Conservation (phyloP, 2,113 vertebrate genomes). For the Gopherus flavomarginatus region DNA sequence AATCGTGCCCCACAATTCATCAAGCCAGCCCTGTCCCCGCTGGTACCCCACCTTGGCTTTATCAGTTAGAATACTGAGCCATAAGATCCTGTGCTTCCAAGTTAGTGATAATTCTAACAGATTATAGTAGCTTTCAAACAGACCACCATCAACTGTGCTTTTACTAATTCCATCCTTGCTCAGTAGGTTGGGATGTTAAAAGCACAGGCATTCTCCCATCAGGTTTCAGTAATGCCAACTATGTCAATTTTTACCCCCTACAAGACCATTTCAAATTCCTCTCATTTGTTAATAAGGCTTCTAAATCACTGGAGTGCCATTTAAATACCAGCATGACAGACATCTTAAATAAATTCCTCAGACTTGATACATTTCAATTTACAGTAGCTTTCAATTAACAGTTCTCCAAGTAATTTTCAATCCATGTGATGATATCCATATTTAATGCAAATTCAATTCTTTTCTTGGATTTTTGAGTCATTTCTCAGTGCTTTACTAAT, state of each 20-base stretch:
- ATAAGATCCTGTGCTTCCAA: background rate
- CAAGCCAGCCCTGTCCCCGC: background rate
- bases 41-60: background rate
- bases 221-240: background rate
- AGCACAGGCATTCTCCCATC: background rate
- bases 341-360: background rate
- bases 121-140: background rate
- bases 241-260: background rate
- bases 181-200: background rate
- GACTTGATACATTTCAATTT: background rate
- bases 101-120: background rate
- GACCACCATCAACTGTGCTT: background rate
- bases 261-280: background rate
- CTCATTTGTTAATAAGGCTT: background rate
- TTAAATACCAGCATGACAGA: background rate
- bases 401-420: background rate
- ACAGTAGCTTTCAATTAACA: background rate
- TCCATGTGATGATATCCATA: background rate
- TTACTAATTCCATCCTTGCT: background rate
- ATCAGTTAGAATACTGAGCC: background rate
- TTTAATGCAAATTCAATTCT: background rate
- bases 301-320: background rate
- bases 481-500: background rate
- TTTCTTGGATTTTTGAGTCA: background rate
- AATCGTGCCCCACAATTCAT: too few species aligned